These are phyloP conservation scores for Athene cunicularia DNA, from an alignment of 2,113 vertebrate species.

Conservation along the genomic window DNA sequence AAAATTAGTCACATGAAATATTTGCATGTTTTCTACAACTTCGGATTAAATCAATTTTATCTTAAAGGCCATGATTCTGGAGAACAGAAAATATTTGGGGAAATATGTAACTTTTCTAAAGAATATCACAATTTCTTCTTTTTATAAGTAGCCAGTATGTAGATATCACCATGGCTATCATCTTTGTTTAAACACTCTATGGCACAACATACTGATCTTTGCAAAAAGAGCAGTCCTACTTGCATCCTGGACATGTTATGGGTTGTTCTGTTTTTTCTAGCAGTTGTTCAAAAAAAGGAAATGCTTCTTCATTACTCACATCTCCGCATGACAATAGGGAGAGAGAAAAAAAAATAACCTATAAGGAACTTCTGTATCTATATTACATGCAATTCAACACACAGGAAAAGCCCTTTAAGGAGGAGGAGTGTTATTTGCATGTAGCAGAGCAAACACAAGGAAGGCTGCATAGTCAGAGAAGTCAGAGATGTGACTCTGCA, in stretches of 20 bases:
- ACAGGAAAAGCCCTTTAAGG: neutral
- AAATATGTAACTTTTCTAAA: neutral
- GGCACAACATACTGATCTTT: neutral
- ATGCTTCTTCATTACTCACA: neutral
- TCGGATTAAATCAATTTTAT: neutral
- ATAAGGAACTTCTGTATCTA: neutral
- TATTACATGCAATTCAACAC: neutral
- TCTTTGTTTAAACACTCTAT: neutral
- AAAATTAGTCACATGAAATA: neutral
- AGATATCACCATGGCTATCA: neutral
- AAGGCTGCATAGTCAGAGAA: neutral
- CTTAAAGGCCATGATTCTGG: accelerated
- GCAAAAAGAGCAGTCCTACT: neutral
- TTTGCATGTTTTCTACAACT: neutral
- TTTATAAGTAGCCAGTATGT: neutral
- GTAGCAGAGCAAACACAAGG: neutral
- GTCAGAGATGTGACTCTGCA: neutral
- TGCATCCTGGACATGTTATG: neutral
- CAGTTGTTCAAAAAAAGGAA: neutral
- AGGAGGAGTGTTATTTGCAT: neutral
- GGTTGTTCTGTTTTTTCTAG: neutral
- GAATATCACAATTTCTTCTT: neutral
- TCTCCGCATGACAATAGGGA: neutral
- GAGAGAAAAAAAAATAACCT: neutral
- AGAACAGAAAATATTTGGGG: neutral